Evolutionary conservation across 2,888 invertebrate genomes (phyloP).

Genomic region (Sclerodermus sp.): DNA sequence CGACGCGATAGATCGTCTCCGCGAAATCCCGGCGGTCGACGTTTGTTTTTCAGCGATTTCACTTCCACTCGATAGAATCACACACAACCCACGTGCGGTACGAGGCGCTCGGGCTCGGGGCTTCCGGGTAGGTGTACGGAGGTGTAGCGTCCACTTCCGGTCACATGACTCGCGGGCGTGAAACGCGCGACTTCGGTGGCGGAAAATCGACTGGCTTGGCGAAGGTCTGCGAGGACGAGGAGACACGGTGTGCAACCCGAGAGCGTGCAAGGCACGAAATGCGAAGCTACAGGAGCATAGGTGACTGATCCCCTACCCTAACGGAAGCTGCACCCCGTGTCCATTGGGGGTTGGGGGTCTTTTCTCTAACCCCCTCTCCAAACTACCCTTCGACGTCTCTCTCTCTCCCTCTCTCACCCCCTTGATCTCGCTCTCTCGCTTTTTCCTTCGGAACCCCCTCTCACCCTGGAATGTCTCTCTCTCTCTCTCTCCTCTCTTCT

Average conservation of each 20-base stretch:
- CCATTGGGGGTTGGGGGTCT: background rate
- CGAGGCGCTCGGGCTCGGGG: too few relatives aligned
- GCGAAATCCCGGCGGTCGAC: too few relatives aligned
- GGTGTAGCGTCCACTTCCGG: too few relatives aligned
- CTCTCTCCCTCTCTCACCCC: constrained; percentile 6
- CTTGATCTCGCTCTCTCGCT: constrained; percentile 7
- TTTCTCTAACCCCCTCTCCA: background rate
- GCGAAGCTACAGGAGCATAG: constrained; percentile 46
- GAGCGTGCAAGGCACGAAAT: constrained; percentile 41
- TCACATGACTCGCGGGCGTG: too few relatives aligned
- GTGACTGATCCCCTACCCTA: background rate
- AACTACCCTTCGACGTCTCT: background rate
- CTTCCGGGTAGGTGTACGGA: too few relatives aligned
- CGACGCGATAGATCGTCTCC: too few relatives aligned
- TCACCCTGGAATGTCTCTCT: constrained; percentile 13
- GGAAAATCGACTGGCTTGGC: constrained; percentile 44
- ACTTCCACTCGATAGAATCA: too few relatives aligned
- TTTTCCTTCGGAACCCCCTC: constrained; percentile 5
- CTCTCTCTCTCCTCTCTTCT: constrained; percentile 10
- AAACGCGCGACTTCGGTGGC: constrained; percentile 41
- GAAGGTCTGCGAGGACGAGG: constrained; percentile 23
- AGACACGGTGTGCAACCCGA: constrained; percentile 32
- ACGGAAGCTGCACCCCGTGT: background rate
- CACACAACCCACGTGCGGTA: too few relatives aligned
- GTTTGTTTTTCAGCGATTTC: too few relatives aligned